Evolutionary conservation across 2,113 vertebrate species (phyloP).

Genomic region (Ciconia maguari): DNA sequence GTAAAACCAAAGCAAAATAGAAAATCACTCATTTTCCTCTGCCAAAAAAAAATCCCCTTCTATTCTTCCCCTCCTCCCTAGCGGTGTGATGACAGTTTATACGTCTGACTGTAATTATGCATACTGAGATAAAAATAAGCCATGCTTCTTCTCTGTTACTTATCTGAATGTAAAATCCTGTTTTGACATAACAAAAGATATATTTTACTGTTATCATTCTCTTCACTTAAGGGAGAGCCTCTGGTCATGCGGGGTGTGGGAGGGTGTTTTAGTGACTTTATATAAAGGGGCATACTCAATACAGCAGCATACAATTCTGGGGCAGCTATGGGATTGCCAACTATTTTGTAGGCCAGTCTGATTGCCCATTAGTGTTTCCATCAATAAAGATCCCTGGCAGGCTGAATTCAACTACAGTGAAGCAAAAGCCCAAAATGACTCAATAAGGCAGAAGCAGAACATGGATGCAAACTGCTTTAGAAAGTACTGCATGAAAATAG

Average conservation of each 20-base stretch:
- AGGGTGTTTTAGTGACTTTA: neutral
- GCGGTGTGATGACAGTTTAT: neutral
- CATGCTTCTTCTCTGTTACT: neutral
- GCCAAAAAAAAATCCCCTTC: neutral
- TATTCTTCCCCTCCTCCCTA: neutral
- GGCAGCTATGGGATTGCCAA: neutral
- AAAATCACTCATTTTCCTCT: neutral
- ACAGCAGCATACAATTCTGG: neutral
- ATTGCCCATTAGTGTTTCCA: neutral
- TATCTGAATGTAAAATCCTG: neutral
- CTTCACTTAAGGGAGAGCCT: neutral
- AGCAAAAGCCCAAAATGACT: neutral
- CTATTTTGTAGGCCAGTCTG: neutral
- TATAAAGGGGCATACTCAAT: neutral
- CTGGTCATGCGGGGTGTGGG: neutral
- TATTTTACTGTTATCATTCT: neutral
- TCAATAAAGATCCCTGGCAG: neutral
- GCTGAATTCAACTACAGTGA: neutral
- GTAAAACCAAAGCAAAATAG: neutral
- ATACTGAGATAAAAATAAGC: constrained; percentile 32
- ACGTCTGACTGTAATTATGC: neutral
- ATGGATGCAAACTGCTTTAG: neutral
- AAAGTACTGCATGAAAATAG: neutral
- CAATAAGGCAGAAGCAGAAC: neutral
- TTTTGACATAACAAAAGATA: neutral